These are phyloP conservation scores for Macrosteles quadrilineatus DNA, from an alignment of 1,140 invertebrate genomes.

Conservation along the genomic window DNA sequence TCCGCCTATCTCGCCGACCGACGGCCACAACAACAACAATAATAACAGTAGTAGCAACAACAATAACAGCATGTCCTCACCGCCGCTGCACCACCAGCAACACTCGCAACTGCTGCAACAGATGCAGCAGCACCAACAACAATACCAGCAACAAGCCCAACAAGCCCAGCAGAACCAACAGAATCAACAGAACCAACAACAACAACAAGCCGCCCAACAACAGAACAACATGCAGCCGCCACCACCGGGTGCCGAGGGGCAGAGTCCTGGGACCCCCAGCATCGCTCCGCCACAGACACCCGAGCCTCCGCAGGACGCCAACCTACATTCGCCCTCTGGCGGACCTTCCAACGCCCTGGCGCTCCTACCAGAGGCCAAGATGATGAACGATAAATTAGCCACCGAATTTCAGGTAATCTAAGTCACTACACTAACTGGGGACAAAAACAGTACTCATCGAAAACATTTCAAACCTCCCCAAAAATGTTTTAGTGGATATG, in stretches of 20 bases:
- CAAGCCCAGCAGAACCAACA: constrained; percentile 29
- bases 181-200: constrained; percentile 21
- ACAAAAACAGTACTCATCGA: too few species aligned
- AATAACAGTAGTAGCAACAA: constrained; percentile 30
- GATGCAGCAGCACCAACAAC: constrained; percentile 30
- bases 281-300: constrained; percentile 1
- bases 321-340: constrained; percentile 34
- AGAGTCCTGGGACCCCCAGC: constrained; percentile 3
- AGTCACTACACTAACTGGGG: too few species aligned
- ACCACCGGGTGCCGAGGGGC: constrained; percentile 26
- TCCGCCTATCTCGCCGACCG: constrained; percentile 34
- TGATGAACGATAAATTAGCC: constrained; percentile 45
- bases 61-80: constrained; percentile 29
- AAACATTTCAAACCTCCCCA: too few species aligned
- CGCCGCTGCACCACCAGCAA: constrained; percentile 14
- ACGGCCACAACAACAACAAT: constrained; percentile 32
- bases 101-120: constrained; percentile 24
- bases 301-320: constrained; percentile 29
- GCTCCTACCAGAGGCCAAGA: constrained; percentile 38
- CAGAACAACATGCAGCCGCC: constrained; percentile 10
- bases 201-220: constrained; percentile 26
- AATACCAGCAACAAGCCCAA: constrained; percentile 33
- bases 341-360: constrained; percentile 33
- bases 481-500: too few species aligned
- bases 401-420: constrained; percentile 45